Evolutionary conservation across 2,888 invertebrate species (phyloP).

Genomic region (Fragum sueziense): DNA sequence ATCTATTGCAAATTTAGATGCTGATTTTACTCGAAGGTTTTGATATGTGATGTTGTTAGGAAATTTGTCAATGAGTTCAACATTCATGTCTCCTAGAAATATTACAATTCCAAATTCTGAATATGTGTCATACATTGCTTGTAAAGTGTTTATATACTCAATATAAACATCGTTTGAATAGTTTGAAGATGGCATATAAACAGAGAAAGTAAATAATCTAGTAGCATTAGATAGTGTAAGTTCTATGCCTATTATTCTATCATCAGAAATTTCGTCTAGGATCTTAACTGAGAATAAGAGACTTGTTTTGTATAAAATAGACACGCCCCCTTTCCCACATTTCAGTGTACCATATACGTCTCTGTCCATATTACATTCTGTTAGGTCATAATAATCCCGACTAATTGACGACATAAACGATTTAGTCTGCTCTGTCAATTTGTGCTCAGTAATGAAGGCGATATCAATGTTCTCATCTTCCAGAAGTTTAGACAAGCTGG

Average conservation of each 20-base stretch:
- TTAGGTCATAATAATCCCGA: not conserved
- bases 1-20: too few relatives aligned
- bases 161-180: too few relatives aligned
- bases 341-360: not conserved
- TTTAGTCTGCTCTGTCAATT: not conserved
- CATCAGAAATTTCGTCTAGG: not conserved
- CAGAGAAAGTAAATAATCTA: too few relatives aligned
- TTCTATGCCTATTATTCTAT: not conserved
- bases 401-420: not conserved
- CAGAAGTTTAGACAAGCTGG: not conserved
- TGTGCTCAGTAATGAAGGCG: not conserved
- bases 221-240: not conserved
- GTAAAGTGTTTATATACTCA: too few relatives aligned
- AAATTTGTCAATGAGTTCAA: too few relatives aligned
- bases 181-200: too few relatives aligned
- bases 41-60: too few relatives aligned
- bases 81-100: too few relatives aligned
- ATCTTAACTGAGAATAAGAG: too few relatives aligned
- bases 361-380: not conserved
- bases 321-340: slow-evolving; percentile 13
- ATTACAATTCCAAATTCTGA: too few relatives aligned
- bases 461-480: not conserved
- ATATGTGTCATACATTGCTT: too few relatives aligned
- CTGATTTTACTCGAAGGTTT: too few relatives aligned
- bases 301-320: not conserved